Conservation (phyloP, 2,113 vertebrate species). For the Pluvianellus socialis region DNA sequence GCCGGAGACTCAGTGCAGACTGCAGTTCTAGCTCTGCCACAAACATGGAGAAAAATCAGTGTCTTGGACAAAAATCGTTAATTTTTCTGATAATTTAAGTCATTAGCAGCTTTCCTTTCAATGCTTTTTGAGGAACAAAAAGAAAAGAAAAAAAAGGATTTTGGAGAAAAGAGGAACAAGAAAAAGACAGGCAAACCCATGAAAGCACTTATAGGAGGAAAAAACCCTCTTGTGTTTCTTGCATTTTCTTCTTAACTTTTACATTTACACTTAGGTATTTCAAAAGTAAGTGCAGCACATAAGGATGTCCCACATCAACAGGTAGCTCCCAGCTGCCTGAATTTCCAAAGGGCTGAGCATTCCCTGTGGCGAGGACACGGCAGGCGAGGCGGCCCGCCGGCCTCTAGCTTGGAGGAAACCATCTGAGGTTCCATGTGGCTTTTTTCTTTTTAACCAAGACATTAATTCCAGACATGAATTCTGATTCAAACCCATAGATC, state of each 20-base stretch:
- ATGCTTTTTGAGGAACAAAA: neutral
- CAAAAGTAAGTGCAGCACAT: neutral
- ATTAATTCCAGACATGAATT: neutral
- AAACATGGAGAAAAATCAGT: neutral
- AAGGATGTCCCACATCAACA: neutral
- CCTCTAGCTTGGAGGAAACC: neutral
- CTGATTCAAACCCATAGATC: neutral
- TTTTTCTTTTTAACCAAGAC: neutral
- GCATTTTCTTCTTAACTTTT: neutral
- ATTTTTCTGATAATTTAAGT: neutral
- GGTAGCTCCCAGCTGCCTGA: neutral
- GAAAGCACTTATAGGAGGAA: neutral
- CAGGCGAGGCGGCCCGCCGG: neutral
- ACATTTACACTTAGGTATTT: rapidly evolving
- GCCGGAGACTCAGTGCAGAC: neutral
- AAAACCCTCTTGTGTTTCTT: neutral
- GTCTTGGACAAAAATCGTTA: neutral
- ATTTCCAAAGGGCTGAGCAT: neutral
- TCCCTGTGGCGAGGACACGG: rapidly evolving
- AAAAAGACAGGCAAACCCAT: neutral
- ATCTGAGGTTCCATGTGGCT: rapidly evolving
- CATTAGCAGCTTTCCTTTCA: neutral
- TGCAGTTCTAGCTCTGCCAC: neutral
- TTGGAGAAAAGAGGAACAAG: neutral
- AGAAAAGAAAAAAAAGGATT: neutral